Percentiles rank a stretch among this genome's conserved stretches.
phyloP scores from a whole-genome alignment of 2,888 invertebrate species.

The Isotomurus palustris region DNA sequence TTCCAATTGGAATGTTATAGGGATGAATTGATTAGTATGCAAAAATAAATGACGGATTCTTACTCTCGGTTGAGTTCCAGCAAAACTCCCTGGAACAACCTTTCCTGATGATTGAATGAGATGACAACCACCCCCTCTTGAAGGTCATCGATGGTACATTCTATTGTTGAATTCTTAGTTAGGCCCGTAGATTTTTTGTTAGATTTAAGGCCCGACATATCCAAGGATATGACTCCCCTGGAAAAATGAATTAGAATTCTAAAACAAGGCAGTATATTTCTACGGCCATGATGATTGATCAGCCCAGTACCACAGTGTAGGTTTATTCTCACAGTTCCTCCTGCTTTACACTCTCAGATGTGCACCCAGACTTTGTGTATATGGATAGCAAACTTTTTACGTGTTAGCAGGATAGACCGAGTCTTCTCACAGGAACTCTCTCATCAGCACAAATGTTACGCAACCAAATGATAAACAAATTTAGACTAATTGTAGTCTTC shows the following conservation, averaged over 20 bases:
- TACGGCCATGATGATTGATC: conserved; percentile 21
- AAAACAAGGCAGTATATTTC: conserved; percentile 6
- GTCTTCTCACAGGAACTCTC: conserved; percentile 1
- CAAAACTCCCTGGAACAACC: conserved; percentile 44
- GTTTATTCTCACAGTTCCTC: conserved; percentile 1
- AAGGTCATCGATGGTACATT: conserved; percentile 41
- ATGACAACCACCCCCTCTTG: conserved; percentile 41
- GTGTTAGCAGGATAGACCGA: not conserved
- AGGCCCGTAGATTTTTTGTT: conserved; percentile 12
- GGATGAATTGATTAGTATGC: no score
- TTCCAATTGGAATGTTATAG: no score
- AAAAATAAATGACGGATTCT: conserved; percentile 12
- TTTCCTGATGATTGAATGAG: conserved; percentile 39
- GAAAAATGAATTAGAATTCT: conserved; percentile 6
- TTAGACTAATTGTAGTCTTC: no score
- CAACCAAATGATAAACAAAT: no score
- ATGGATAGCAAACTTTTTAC: no score
- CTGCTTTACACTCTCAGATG: not conserved
- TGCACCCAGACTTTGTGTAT: no score
- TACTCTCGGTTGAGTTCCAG: conserved; percentile 45
- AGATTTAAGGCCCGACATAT: conserved; percentile 14
- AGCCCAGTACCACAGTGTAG: no score
- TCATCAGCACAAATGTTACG: no score
- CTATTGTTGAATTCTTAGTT: conserved; percentile 35
- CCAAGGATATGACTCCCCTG: conserved; percentile 21